These are phyloP conservation scores for Argyra leucocephala DNA, from an alignment of 2,888 invertebrate genomes.

Conservation along the genomic window DNA sequence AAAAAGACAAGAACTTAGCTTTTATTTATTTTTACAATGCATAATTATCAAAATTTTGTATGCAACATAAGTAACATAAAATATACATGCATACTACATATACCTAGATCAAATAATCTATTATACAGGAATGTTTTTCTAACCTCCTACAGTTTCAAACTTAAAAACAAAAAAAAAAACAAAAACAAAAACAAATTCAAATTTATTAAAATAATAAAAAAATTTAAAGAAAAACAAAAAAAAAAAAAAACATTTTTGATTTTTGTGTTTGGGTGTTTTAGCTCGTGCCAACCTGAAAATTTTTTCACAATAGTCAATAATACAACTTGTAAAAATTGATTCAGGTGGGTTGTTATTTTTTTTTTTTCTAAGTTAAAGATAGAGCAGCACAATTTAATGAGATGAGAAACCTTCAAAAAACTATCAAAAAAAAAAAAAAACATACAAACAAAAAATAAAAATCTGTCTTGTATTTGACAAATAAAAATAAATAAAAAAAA, in stretches of 20 bases:
- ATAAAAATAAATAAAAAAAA: too few species aligned
- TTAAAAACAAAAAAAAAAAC: background rate
- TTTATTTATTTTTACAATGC: background rate
- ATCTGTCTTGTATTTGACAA: too few species aligned
- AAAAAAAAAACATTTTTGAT: background rate
- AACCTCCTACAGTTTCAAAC: background rate
- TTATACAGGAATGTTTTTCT: background rate
- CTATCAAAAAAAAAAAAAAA: too few species aligned
- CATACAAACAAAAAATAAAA: too few species aligned
- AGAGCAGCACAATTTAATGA: too few species aligned
- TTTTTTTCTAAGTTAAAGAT: too few species aligned
- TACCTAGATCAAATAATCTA: background rate
- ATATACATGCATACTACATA: background rate
- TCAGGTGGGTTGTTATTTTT: too few species aligned
- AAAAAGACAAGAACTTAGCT: too few species aligned
- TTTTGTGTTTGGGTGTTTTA: conserved; percentile 3
- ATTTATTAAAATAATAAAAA: background rate
- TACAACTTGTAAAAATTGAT: too few species aligned
- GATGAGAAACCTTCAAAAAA: too few species aligned
- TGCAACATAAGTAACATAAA: background rate
- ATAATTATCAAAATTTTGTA: background rate
- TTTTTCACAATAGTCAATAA: too few species aligned
- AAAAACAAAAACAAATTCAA: background rate
- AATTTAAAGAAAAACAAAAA: background rate
- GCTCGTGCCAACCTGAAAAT: background rate